phyloP scores from a whole-genome alignment of 2,113 vertebrate species.

The Tympanuchus pallidicinctus region DNA sequence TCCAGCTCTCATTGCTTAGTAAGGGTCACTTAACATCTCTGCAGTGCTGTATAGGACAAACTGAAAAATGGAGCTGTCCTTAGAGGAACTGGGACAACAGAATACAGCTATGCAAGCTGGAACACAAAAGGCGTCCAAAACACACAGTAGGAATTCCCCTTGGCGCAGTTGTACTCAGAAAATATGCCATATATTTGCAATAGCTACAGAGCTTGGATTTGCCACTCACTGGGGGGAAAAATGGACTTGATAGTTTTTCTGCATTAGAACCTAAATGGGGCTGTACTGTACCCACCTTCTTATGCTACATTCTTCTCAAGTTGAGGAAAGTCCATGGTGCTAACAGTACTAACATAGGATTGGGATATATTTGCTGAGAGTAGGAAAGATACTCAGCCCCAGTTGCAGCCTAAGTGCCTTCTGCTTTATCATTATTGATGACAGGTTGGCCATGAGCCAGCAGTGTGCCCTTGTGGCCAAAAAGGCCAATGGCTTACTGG shows the following conservation, averaged over 20 bases:
- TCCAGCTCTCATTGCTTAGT: neutral
- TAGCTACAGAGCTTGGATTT: neutral
- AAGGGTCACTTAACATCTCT: neutral
- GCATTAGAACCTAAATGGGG: neutral
- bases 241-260: neutral
- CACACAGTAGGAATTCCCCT: neutral
- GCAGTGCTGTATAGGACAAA: neutral
- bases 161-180: neutral
- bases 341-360: neutral
- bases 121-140: neutral
- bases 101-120: conserved; percentile 26
- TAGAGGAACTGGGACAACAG: neutral
- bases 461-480: too few species aligned
- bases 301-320: neutral
- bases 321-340: neutral
- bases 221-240: neutral
- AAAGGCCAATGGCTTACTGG: too few species aligned
- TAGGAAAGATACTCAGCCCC: neutral
- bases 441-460: too few species aligned
- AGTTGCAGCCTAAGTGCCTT: neutral
- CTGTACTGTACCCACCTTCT: neutral
- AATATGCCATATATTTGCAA: neutral
- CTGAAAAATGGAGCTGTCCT: neutral
- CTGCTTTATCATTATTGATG: neutral
- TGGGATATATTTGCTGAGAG: neutral